A percentile compares a stretch with the other conserved stretches of the same genome.
These are phyloP conservation scores for Calypte anna DNA, from an alignment of 2,113 vertebrate species.

Conservation along the genomic window DNA sequence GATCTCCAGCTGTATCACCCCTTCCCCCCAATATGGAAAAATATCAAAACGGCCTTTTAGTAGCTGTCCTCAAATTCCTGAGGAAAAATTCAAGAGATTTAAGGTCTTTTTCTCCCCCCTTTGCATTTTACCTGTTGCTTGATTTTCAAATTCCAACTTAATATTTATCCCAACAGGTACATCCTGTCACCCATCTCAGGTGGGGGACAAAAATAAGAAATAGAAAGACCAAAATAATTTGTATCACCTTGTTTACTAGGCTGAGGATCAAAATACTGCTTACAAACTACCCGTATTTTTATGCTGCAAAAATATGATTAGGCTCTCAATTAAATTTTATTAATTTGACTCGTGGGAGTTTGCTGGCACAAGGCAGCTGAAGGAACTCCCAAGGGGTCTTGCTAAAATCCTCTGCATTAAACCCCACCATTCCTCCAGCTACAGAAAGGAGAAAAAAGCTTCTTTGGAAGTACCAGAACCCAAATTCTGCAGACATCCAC, in stretches of 20 bases:
- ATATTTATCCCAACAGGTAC: not conserved
- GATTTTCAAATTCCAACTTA: not conserved
- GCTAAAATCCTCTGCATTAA: not conserved
- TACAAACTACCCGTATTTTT: conserved; percentile 3
- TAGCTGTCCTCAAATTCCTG: not conserved
- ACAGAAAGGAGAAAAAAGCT: not conserved
- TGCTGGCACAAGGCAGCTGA: not conserved
- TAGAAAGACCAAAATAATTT: not conserved
- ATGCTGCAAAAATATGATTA: not conserved
- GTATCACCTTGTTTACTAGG: not conserved
- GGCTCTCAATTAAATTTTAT: not conserved
- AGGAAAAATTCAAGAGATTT: not conserved
- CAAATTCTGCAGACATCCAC: not conserved
- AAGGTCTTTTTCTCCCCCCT: not conserved
- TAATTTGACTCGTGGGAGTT: conserved; percentile 7
- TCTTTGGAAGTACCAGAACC: not conserved
- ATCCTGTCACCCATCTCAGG: not conserved
- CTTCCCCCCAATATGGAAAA: not conserved
- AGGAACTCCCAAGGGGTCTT: conserved; percentile 13
- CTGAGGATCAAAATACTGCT: not conserved
- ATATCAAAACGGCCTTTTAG: not conserved
- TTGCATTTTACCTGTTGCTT: not conserved
- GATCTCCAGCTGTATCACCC: not conserved
- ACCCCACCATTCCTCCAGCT: accelerated
- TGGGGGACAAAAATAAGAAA: accelerated